These are phyloP conservation scores for Ceratoteleas bidentatus DNA, from an alignment of 1,140 invertebrate species.

Conservation along the genomic window DNA sequence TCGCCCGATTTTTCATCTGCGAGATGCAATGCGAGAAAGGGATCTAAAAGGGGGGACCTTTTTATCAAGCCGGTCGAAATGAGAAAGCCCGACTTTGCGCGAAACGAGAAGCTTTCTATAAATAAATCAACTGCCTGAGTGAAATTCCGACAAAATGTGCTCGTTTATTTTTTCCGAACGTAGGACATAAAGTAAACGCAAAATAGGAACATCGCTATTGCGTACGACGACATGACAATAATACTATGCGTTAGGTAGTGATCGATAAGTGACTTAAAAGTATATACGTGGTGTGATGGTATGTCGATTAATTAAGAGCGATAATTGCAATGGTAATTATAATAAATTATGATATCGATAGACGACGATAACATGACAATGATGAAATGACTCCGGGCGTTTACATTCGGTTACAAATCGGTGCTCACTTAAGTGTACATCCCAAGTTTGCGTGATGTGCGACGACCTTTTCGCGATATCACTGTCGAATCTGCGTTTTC, in stretches of 20 bases:
- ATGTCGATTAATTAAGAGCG: constrained; percentile 63
- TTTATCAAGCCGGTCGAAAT: no score
- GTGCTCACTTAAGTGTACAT: constrained; percentile 66
- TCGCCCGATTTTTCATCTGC: no score
- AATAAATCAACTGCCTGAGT: constrained; percentile 46
- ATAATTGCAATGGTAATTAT: constrained; percentile 64
- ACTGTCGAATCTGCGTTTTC: no score
- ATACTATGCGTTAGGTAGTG: constrained; percentile 68
- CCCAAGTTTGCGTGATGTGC: constrained; percentile 21
- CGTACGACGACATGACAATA: constrained; percentile 68
- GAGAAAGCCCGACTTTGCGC: no score
- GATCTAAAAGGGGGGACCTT: no score
- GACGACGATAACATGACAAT: constrained; percentile 68
- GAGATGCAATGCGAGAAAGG: no score
- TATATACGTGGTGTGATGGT: constrained; percentile 59
- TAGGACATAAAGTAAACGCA: constrained; percentile 72
- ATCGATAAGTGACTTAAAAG: constrained; percentile 69
- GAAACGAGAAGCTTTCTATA: no score
- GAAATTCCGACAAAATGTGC: constrained; percentile 70
- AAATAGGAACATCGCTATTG: constrained; percentile 77
- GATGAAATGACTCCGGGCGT: constrained; percentile 68
- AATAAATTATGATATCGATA: constrained; percentile 66
- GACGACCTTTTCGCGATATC: no score
- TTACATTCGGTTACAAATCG: constrained; percentile 68
- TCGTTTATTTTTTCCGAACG: constrained; percentile 71